Conservation (phyloP, 2,888 invertebrate species). For the Strigamia maritima region DNA sequence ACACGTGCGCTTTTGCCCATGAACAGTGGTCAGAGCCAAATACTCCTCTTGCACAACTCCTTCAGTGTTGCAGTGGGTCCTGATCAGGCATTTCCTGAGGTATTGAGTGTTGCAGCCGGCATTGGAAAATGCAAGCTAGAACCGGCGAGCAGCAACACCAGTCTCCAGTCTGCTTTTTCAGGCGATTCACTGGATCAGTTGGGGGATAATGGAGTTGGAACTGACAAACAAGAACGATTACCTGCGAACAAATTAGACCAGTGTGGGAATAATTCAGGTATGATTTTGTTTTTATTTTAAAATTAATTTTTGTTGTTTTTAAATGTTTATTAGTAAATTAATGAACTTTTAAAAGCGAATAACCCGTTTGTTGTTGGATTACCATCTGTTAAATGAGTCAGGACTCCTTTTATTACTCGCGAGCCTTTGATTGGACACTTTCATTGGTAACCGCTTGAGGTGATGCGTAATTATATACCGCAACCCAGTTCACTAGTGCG, state of each 20-base stretch:
- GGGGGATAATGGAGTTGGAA: neutral
- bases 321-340: no score
- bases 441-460: neutral
- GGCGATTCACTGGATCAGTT: constrained; percentile 40
- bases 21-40: neutral
- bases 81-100: neutral
- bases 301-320: neutral
- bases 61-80: neutral
- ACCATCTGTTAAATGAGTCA: neutral
- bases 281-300: neutral
- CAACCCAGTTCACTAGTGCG: constrained; percentile 2
- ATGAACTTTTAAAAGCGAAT: neutral
- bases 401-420: neutral
- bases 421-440: neutral
- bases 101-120: constrained; percentile 4
- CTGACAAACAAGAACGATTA: neutral
- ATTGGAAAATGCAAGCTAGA: constrained; percentile 11
- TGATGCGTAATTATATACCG: constrained; percentile 6
- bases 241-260: constrained; percentile 16
- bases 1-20: neutral
- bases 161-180: constrained; percentile 40
- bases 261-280: neutral
- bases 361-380: neutral
- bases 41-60: neutral
- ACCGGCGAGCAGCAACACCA: constrained; percentile 36